Percentiles rank a stretch among this genome's conserved stretches.
Conservation (phyloP, 2,888 invertebrate genomes). For the Agonum fuliginosum region DNA sequence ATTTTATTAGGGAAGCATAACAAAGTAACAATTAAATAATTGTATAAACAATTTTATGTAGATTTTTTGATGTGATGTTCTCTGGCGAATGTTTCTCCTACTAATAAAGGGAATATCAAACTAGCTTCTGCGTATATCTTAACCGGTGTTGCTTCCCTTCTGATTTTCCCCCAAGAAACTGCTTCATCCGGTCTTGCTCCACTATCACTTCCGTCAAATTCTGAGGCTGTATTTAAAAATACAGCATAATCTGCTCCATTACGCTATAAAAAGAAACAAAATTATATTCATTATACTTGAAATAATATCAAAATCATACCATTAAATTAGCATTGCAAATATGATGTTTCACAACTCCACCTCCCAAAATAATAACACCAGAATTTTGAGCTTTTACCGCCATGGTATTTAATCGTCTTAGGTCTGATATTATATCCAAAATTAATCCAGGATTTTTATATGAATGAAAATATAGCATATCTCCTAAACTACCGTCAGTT, state of each 20-base stretch:
- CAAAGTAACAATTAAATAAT: slow-evolving; percentile 5
- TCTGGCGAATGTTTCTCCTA: slow-evolving; percentile 96
- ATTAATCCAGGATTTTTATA: slow-evolving; percentile 93
- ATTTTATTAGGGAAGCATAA: slow-evolving; percentile 3
- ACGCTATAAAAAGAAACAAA: slow-evolving; percentile 75
- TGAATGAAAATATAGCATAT: slow-evolving; percentile 99
- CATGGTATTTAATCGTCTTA: slow-evolving; percentile 92
- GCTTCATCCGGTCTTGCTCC: slow-evolving; percentile 99
- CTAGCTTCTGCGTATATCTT: slow-evolving; percentile 97
- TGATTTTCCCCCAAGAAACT: slow-evolving; percentile 99
- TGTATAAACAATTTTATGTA: slow-evolving; percentile 47
- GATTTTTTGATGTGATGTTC: slow-evolving; percentile 69
- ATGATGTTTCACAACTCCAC: slow-evolving; percentile 98
- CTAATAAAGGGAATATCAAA: slow-evolving; percentile 94
- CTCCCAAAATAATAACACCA: slow-evolving; percentile 98
- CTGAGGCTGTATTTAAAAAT: slow-evolving; percentile 95
- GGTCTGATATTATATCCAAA: slow-evolving; percentile 89
- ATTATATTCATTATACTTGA: slow-evolving; percentile 7
- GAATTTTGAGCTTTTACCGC: slow-evolving; percentile 93
- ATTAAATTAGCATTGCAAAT: slow-evolving; percentile 99
- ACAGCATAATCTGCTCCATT: slow-evolving; percentile 98
- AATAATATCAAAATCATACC: slow-evolving; percentile 75
- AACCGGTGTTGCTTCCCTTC: slow-evolving; percentile 89
- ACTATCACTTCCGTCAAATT: slow-evolving; percentile 98
- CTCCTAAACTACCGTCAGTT: slow-evolving; percentile 97